phyloP scores from a whole-genome alignment of 2,113 vertebrate genomes.

The Bubo blakistoni region DNA sequence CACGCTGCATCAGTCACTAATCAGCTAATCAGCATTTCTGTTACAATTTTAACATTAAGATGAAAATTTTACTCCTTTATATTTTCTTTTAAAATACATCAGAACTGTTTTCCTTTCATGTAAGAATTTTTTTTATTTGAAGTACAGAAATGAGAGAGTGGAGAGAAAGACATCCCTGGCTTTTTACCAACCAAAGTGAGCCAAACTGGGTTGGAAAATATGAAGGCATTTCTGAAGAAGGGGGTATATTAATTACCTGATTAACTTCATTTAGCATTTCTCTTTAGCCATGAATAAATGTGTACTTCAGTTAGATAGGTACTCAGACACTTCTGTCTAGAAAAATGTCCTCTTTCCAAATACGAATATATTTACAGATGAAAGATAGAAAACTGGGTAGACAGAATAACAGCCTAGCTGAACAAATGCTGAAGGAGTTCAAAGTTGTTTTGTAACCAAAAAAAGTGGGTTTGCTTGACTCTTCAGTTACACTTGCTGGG shows the following conservation, averaged over 20 bases:
- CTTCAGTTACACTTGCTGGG: background rate
- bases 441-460: background rate
- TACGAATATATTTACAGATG: background rate
- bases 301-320: background rate
- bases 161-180: background rate
- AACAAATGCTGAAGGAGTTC: background rate
- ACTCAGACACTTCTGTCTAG: background rate
- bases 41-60: background rate
- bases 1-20: background rate
- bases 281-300: conserved; percentile 9
- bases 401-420: background rate
- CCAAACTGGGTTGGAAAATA: background rate
- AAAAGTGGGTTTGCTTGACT: background rate
- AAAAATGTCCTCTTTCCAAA: background rate
- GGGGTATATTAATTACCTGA: background rate
- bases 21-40: background rate
- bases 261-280: conserved; percentile 17
- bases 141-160: background rate
- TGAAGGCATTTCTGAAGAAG: background rate
- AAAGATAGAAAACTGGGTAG: background rate
- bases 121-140: background rate
- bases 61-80: background rate
- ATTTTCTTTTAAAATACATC: conserved; percentile 21
- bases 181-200: background rate
- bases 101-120: background rate